Conservation (phyloP, 2,888 invertebrate genomes). For the Epinotia demarniana region DNA sequence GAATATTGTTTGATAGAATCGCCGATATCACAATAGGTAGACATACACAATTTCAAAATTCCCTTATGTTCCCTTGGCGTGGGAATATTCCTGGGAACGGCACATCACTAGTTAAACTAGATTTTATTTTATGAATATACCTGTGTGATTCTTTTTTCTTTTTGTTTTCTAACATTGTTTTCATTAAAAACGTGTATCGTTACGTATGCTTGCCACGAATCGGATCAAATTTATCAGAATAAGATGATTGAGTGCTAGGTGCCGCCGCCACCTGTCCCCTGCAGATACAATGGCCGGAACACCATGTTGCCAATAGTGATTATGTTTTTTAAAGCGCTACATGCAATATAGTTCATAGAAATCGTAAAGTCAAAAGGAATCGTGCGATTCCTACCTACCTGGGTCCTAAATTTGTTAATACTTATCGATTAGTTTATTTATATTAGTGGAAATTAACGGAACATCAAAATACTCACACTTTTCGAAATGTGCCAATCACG, state of each 20-base stretch:
- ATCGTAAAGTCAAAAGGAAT: neutral
- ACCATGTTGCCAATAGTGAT: conserved; percentile 39
- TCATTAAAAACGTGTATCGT: neutral
- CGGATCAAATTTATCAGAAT: conserved; percentile 19
- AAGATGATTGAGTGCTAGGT: conserved; percentile 20
- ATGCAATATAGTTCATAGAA: conserved; percentile 31
- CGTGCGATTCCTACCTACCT: neutral
- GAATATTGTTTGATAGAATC: too few species aligned
- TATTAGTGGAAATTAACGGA: too few species aligned
- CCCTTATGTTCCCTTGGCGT: too few species aligned
- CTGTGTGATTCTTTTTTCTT: neutral
- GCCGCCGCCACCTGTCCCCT: conserved; percentile 18
- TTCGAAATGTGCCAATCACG: too few species aligned
- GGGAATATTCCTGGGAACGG: too few species aligned
- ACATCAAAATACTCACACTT: too few species aligned
- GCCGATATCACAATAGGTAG: too few species aligned
- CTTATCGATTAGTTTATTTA: too few species aligned
- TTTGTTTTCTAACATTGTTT: neutral
- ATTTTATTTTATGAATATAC: too few species aligned
- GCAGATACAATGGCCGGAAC: conserved; percentile 39
- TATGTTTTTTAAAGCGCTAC: conserved; percentile 14
- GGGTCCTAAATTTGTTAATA: too few species aligned
- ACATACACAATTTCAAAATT: too few species aligned
- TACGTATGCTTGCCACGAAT: conserved; percentile 35
- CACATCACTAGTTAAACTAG: too few species aligned